Evolutionary conservation across 2,888 invertebrate species (phyloP).

Genomic region (Stictocephala bisonia): DNA sequence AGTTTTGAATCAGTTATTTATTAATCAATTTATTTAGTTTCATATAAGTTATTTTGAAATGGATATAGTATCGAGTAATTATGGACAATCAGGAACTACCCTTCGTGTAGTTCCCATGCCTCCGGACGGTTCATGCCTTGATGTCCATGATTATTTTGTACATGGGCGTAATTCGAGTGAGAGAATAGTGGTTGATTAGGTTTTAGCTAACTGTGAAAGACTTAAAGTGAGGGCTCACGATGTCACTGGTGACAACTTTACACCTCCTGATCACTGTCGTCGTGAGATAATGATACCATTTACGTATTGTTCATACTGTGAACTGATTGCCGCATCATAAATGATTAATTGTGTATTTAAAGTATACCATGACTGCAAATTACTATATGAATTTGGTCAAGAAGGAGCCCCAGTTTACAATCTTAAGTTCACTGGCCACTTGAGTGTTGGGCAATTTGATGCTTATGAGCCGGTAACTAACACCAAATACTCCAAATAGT

Average conservation of each 20-base stretch:
- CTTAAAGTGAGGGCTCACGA: not conserved
- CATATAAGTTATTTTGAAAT: conserved; percentile 5
- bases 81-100: not conserved
- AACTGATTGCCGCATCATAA: not conserved
- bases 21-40: conserved; percentile 1
- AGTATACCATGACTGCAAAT: conserved; percentile 4
- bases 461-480: conserved; percentile 1
- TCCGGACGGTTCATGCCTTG: not conserved
- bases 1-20: conserved; percentile 3
- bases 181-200: conserved; percentile 1
- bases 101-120: conserved; percentile 3
- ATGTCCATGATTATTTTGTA: not conserved
- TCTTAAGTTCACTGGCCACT: conserved; percentile 8
- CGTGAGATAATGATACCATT: not conserved
- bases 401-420: not conserved
- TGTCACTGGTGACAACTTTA: conserved; percentile 8
- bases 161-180: conserved; percentile 6
- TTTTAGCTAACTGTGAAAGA: not conserved
- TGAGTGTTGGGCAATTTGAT: not conserved
- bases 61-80: not conserved
- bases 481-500: conserved; percentile 8
- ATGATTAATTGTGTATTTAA: conserved; percentile 2
- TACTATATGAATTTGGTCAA: not conserved
- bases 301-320: not conserved
- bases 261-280: conserved; percentile 2